Base-by-base conservation (phyloP, 2,113 vertebrate species). In the Thinocorus orbignyianus region DNA sequence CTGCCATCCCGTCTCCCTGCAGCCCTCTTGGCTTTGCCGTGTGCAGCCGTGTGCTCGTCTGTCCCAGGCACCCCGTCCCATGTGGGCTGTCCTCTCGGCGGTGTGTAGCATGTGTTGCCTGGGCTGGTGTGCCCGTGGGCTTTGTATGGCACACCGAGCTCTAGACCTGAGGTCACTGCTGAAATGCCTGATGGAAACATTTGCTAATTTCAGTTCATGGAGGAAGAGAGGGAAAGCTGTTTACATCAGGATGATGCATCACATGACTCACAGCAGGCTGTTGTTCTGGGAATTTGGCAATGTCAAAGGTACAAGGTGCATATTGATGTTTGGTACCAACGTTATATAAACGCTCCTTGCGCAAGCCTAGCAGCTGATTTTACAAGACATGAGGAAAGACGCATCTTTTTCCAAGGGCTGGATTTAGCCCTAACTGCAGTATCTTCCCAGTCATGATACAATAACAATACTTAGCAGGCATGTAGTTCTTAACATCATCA, bases 401-500 rank as follows among this genome's bases (percentile, higher is more conserved):
- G 0, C 88, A 62, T 90, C 78, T 57, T 92, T 82, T 79, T 97
- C 91, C 86, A 86, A 94, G 92, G 64, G 58, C 54, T 86, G 79
- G 78, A 94, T 93, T 93, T 81, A 94, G 81, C 31, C n/a, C 52
- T 68, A 15, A 55, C 70, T 95, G 85, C 85, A 93, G 41, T 89
- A 88, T 77, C 88, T 94, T 91, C 87, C 87, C 80, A 82, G 89
- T 65, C n/a, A 4, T 60, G 90, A 73, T 88, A 97, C 86, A 86
- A 96, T 95, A 93, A 96, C 89, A 96, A 87, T 79, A 93, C 88
- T 95, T 92, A 96, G 65, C 65, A 96, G 71, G 60, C 90, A 94
- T 95, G 95, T 95, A 96, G 68, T 83, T 88, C 93, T 88, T 95
- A 95, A 82, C 74, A 94, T 96, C 90, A 97, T 96, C 95, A 96